phyloP scores from a whole-genome alignment of 2,888 invertebrate species.

The Agapostemon virescens region DNA sequence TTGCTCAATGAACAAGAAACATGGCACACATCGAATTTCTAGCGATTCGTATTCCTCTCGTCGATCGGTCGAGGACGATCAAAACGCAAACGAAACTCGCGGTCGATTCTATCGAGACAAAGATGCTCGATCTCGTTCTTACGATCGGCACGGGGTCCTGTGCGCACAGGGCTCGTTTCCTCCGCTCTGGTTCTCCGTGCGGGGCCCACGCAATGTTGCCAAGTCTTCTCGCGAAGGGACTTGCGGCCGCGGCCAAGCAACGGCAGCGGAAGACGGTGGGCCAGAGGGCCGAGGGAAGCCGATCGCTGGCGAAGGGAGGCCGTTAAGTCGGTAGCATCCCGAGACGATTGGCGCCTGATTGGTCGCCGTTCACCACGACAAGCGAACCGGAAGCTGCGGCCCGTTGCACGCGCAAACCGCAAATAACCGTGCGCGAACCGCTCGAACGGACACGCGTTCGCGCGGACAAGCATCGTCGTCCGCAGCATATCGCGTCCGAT shows the following conservation, averaged over 20 bases:
- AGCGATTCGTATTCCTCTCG: not conserved
- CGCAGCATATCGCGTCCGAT: constrained; percentile 17
- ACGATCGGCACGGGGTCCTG: constrained; percentile 45
- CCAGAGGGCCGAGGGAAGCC: constrained; percentile 55
- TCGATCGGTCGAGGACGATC: not conserved
- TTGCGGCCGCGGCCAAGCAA: constrained; percentile 1
- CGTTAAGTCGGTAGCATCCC: constrained; percentile 64
- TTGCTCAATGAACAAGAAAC: not conserved
- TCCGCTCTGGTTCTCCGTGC: constrained; percentile 50
- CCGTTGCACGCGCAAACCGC: constrained; percentile 49
- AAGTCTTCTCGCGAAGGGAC: constrained; percentile 45
- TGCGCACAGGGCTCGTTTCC: constrained; percentile 38
- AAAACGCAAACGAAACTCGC: constrained; percentile 35
- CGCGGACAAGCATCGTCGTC: not conserved
- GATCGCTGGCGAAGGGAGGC: constrained; percentile 57
- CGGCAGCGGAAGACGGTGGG: constrained; percentile 39
- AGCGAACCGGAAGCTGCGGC: constrained; percentile 59
- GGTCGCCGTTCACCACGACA: constrained; percentile 50
- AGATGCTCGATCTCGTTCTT: constrained; percentile 51
- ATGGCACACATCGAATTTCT: not conserved
- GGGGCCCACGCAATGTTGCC: constrained; percentile 64
- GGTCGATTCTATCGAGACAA: constrained; percentile 48
- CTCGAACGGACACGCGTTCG: constrained; percentile 20
- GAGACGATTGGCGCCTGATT: constrained; percentile 63
- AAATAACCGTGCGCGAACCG: constrained; percentile 37